These are phyloP conservation scores for Ditula angustiorana DNA, from an alignment of 2,888 invertebrate genomes.

Conservation along the genomic window DNA sequence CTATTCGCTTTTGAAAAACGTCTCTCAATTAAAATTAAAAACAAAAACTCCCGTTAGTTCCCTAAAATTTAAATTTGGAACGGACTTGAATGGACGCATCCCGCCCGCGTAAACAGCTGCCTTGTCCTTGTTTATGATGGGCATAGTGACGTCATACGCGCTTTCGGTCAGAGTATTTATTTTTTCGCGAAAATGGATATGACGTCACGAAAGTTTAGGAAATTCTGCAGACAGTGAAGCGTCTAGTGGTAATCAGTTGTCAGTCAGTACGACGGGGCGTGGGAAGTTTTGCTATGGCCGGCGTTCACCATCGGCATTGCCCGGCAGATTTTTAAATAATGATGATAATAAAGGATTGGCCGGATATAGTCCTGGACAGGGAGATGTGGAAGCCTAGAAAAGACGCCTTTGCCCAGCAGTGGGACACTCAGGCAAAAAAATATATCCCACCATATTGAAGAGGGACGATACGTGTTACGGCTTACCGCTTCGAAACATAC, in stretches of 20 bases:
- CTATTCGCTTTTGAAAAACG: background rate
- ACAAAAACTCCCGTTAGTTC: conserved; percentile 13
- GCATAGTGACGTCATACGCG: conserved; percentile 38
- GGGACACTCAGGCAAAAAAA: too few species aligned
- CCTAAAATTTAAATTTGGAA: conserved; percentile 42
- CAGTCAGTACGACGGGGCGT: background rate
- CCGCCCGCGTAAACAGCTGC: conserved; percentile 43
- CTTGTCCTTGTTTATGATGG: conserved; percentile 33
- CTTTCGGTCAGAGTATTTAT: conserved; percentile 25
- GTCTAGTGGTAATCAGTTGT: conserved; percentile 2
- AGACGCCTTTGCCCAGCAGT: too few species aligned
- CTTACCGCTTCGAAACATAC: too few species aligned
- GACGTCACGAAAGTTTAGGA: conserved; percentile 11
- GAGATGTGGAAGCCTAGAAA: too few species aligned
- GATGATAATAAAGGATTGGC: too few species aligned
- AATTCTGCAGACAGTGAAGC: background rate
- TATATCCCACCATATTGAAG: too few species aligned
- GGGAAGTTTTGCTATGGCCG: background rate
- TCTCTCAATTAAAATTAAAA: background rate
- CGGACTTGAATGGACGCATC: conserved; percentile 43
- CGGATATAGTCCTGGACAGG: background rate
- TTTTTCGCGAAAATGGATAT: background rate
- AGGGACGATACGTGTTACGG: too few species aligned
- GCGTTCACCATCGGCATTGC: too few species aligned
- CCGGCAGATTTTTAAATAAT: too few species aligned